These are phyloP conservation scores for Callosobruchus maculatus DNA, from an alignment of 2,888 invertebrate species.

Conservation along the genomic window DNA sequence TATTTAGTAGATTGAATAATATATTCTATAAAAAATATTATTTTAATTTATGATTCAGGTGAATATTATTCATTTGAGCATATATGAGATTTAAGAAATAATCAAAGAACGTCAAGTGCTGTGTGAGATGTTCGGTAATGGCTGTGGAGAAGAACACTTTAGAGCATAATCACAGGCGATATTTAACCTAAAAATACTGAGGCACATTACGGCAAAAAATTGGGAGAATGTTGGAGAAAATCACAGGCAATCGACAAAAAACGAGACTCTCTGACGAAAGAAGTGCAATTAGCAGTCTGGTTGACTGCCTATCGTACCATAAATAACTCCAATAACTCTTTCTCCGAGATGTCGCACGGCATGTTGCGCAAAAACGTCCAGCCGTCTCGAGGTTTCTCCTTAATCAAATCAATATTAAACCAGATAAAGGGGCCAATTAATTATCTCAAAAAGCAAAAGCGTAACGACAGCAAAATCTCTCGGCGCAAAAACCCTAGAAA, in stretches of 20 bases:
- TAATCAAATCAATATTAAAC: background rate
- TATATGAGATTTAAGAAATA: no score
- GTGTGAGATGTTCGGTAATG: no score
- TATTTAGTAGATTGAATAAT: no score
- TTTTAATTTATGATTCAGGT: no score
- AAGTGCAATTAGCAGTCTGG: background rate
- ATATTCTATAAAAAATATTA: no score
- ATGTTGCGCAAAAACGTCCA: background rate
- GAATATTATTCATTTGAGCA: no score
- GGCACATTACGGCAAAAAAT: background rate
- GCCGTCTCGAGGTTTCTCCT: background rate
- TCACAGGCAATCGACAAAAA: background rate
- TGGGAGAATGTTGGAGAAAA: background rate
- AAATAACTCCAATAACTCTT: background rate
- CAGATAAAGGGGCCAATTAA: background rate
- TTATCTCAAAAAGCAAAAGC: background rate
- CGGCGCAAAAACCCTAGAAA: slow-evolving; percentile 26
- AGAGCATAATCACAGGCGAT: background rate
- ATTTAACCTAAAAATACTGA: background rate
- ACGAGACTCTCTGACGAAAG: background rate
- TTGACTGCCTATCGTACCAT: background rate
- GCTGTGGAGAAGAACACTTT: background rate
- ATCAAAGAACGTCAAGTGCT: no score
- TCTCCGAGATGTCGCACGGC: background rate
- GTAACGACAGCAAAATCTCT: slow-evolving; percentile 1